These are phyloP conservation scores for Lucifuga dentata DNA, from an alignment of 2,113 vertebrate genomes.

Conservation along the genomic window DNA sequence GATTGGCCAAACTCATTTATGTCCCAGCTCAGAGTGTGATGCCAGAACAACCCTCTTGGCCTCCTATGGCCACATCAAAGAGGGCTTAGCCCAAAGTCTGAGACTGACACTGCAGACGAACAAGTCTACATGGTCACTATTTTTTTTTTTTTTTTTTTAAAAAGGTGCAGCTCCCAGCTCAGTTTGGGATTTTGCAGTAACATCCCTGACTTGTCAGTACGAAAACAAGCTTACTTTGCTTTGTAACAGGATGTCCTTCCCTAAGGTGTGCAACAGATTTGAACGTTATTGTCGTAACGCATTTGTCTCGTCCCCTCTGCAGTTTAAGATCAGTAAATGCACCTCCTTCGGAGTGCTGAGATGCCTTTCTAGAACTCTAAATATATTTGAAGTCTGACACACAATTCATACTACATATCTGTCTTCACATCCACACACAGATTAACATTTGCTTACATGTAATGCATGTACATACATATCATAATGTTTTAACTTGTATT, in stretches of 20 bases:
- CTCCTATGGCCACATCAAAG: slow-evolving; percentile 50
- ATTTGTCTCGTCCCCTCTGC: slow-evolving; percentile 38
- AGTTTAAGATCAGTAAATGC: slow-evolving; percentile 36
- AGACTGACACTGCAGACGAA: slow-evolving; percentile 39
- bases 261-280: slow-evolving; percentile 36
- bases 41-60: slow-evolving; percentile 80
- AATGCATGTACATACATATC: slow-evolving; percentile 51
- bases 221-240: slow-evolving; percentile 55
- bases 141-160: too few species aligned
- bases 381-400: slow-evolving; percentile 5
- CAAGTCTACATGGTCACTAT: slow-evolving; percentile 32
- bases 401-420: slow-evolving; percentile 13
- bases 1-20: slow-evolving; percentile 20
- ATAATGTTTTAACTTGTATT: slow-evolving; percentile 1
- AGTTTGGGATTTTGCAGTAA: slow-evolving; percentile 39
- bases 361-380: neutral
- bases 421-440: slow-evolving; percentile 10
- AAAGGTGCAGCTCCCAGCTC: slow-evolving; percentile 47
- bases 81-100: slow-evolving; percentile 40
- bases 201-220: slow-evolving; percentile 41
- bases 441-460: neutral
- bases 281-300: slow-evolving; percentile 44
- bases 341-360: slow-evolving; percentile 18
- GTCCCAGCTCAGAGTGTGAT: slow-evolving; percentile 78
- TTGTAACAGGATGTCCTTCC: slow-evolving; percentile 34